Conservation (phyloP, 2,113 vertebrate genomes). For the Oryzias celebensis region DNA sequence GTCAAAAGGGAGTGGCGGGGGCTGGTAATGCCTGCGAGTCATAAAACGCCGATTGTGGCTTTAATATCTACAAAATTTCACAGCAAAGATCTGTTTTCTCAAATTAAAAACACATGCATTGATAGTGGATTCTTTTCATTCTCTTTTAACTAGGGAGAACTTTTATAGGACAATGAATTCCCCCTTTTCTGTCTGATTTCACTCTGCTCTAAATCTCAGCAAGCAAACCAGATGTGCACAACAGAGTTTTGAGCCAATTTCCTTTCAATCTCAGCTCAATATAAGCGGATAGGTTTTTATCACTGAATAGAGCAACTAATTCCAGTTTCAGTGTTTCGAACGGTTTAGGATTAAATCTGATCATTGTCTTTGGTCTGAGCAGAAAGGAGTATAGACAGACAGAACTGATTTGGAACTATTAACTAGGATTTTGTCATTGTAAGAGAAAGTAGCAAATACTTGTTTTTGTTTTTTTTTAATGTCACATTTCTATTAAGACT, state of each 20-base stretch:
- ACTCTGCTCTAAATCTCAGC: constrained; percentile 44
- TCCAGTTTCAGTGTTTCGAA: constrained; percentile 29
- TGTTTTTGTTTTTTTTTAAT: constrained; percentile 1
- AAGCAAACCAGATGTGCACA: constrained; percentile 60
- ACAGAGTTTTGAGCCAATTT: constrained; percentile 65
- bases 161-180: too few species aligned
- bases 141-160: not conserved
- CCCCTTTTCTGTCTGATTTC: constrained; percentile 29
- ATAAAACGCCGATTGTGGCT: too few species aligned
- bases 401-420: constrained; percentile 31
- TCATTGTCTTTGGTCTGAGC: constrained; percentile 19
- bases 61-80: too few species aligned
- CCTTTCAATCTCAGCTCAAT: constrained; percentile 57
- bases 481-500: constrained; percentile 6
- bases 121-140: constrained; percentile 16
- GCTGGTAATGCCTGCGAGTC: too few species aligned
- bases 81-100: too few species aligned
- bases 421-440: constrained; percentile 16
- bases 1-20: too few species aligned
- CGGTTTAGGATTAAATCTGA: constrained; percentile 14
- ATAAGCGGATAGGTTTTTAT: constrained; percentile 50
- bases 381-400: constrained; percentile 14
- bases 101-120: too few species aligned
- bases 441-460: constrained; percentile 3
- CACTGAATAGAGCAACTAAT: constrained; percentile 55